These are phyloP conservation scores for Trypoxylon attenuatum DNA, from an alignment of 2,888 invertebrate genomes.

Conservation along the genomic window DNA sequence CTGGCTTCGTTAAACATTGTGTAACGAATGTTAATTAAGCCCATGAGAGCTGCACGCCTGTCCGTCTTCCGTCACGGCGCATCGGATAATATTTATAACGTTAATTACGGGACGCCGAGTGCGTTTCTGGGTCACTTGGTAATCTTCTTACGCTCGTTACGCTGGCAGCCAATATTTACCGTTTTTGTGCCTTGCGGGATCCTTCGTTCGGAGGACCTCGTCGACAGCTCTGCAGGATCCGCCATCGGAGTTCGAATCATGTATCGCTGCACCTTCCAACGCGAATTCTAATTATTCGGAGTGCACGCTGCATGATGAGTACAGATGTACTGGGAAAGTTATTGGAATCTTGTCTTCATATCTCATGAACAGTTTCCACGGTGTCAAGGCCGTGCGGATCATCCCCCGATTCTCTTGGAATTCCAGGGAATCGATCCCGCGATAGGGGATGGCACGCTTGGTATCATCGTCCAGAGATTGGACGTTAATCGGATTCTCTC, in stretches of 20 bases:
- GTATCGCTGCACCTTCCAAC: conserved; percentile 13
- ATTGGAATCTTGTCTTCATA: conserved; percentile 23
- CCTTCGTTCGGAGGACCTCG: background rate
- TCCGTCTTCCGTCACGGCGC: conserved; percentile 13
- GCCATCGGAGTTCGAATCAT: background rate
- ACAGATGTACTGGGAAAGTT: conserved; percentile 33
- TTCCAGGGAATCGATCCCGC: background rate
- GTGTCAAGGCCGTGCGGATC: conserved; percentile 33
- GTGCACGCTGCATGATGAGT: conserved; percentile 33
- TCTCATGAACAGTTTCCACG: conserved; percentile 26
- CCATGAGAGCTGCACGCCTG: background rate
- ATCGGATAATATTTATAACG: conserved; percentile 32
- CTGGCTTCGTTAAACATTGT: conserved; percentile 36
- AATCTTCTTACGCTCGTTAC: background rate
- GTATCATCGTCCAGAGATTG: too few species aligned
- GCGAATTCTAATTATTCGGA: conserved; percentile 48
- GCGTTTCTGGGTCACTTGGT: background rate
- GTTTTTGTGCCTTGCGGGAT: background rate
- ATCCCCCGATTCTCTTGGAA: background rate
- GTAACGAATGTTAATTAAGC: conserved; percentile 45
- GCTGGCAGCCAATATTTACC: background rate
- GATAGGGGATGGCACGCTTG: too few species aligned
- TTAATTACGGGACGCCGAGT: conserved; percentile 12
- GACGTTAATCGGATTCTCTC: background rate
- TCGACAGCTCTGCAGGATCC: too few species aligned